These are phyloP conservation scores for Mesochorus sp. DNA, from an alignment of 2,888 invertebrate species.

Conservation along the genomic window DNA sequence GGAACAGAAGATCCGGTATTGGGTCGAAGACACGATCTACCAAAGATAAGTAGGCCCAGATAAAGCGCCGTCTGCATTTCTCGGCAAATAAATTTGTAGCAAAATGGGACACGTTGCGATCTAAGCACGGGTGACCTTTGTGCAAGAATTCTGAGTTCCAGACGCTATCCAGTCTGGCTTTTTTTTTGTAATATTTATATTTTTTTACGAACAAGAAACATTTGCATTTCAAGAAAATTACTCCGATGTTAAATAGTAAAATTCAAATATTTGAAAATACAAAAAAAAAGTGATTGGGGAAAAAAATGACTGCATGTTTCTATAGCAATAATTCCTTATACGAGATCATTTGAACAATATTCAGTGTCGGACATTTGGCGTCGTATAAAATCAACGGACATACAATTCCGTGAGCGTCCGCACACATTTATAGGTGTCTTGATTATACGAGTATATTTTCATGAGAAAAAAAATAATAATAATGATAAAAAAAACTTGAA, in stretches of 20 bases:
- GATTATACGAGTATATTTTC: constrained; percentile 52
- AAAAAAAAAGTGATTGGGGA: too few relatives aligned
- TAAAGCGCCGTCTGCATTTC: neutral
- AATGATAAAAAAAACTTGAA: too few relatives aligned
- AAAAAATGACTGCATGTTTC: too few relatives aligned
- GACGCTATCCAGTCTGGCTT: neutral
- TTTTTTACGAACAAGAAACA: too few relatives aligned
- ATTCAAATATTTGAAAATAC: neutral
- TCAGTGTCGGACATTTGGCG: constrained; percentile 32
- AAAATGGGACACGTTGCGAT: neutral
- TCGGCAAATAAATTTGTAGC: too few relatives aligned
- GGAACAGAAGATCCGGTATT: constrained; percentile 24
- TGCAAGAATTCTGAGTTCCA: neutral
- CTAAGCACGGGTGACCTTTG: neutral
- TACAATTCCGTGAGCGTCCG: constrained; percentile 33
- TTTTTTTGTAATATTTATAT: too few relatives aligned
- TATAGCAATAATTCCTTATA: too few relatives aligned
- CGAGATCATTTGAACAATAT: too few relatives aligned
- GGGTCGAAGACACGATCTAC: neutral
- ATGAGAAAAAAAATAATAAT: constrained; percentile 49
- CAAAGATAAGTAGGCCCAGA: too few relatives aligned
- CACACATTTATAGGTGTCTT: constrained; percentile 48
- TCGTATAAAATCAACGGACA: constrained; percentile 46
- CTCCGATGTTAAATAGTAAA: too few relatives aligned
- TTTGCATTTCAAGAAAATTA: too few relatives aligned